Evolutionary conservation across 2,113 vertebrate genomes (phyloP).

Genomic region (Callaeas wilsoni): DNA sequence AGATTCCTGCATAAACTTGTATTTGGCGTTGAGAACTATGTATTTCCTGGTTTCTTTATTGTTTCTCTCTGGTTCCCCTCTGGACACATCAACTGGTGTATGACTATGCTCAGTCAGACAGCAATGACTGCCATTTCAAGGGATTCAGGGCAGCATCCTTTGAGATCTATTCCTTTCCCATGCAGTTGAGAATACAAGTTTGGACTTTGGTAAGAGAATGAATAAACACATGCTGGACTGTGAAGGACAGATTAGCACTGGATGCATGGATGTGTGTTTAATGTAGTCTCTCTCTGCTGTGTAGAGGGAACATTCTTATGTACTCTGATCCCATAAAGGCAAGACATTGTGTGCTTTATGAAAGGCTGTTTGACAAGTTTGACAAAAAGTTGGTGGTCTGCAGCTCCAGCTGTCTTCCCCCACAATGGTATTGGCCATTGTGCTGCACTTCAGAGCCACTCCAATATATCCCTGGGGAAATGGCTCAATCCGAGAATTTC

Average conservation of each 20-base stretch:
- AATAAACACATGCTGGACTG: background rate
- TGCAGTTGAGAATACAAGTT: background rate
- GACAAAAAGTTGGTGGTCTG: background rate
- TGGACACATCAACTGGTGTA: background rate
- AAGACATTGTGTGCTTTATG: background rate
- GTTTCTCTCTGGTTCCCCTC: background rate
- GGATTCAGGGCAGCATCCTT: background rate
- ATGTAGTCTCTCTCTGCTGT: background rate
- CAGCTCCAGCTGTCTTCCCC: background rate
- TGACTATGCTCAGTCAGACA: background rate
- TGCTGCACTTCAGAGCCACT: background rate
- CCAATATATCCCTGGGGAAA: background rate
- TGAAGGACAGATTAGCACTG: background rate
- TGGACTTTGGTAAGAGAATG: background rate
- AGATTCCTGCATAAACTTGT: background rate
- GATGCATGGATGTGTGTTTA: background rate
- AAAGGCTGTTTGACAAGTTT: background rate
- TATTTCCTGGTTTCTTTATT: background rate
- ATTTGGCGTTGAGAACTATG: background rate
- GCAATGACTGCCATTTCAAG: background rate
- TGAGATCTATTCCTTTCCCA: background rate
- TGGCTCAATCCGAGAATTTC: background rate
- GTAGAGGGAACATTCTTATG: background rate
- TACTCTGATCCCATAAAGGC: background rate
- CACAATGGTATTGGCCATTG: background rate